Conservation (phyloP, 1,140 invertebrate species). For the Octopus sinensis region DNA sequence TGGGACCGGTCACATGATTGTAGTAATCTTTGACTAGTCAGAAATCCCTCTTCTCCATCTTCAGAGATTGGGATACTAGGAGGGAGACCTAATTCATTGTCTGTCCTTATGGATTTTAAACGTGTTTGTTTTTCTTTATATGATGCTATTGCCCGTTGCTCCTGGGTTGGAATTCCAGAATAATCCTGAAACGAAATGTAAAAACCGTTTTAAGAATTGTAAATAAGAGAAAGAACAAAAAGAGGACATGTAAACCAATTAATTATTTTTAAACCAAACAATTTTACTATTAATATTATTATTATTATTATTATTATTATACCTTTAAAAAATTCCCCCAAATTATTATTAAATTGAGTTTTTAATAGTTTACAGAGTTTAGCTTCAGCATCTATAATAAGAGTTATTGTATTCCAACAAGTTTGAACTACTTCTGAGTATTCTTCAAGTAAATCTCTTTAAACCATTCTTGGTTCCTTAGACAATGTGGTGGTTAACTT, state of each 20-base stretch:
- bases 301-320: too few relatives aligned
- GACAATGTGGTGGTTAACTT: too few relatives aligned
- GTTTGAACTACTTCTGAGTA: too few relatives aligned
- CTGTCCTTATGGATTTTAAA: slow-evolving; percentile 50
- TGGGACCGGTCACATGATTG: slow-evolving; percentile 61
- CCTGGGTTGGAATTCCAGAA: not conserved
- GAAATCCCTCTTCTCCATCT: slow-evolving; percentile 70
- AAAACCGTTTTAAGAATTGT: not conserved
- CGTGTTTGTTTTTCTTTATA: slow-evolving; percentile 8
- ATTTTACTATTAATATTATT: too few relatives aligned
- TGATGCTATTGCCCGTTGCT: not conserved
- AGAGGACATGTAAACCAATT: not conserved
- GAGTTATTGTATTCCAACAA: too few relatives aligned
- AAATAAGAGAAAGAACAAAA: not conserved
- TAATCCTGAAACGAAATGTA: not conserved
- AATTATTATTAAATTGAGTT: too few relatives aligned
- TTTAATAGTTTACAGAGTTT: too few relatives aligned
- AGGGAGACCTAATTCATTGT: slow-evolving; percentile 67
- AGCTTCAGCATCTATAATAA: too few relatives aligned
- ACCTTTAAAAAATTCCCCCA: too few relatives aligned
- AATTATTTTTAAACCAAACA: too few relatives aligned
- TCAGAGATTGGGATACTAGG: slow-evolving; percentile 66
- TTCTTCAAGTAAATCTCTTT: too few relatives aligned
- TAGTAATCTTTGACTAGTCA: slow-evolving; percentile 65
- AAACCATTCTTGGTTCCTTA: too few relatives aligned